These are phyloP conservation scores for Bostrychus sinensis DNA, from an alignment of 2,113 vertebrate genomes.

Conservation along the genomic window DNA sequence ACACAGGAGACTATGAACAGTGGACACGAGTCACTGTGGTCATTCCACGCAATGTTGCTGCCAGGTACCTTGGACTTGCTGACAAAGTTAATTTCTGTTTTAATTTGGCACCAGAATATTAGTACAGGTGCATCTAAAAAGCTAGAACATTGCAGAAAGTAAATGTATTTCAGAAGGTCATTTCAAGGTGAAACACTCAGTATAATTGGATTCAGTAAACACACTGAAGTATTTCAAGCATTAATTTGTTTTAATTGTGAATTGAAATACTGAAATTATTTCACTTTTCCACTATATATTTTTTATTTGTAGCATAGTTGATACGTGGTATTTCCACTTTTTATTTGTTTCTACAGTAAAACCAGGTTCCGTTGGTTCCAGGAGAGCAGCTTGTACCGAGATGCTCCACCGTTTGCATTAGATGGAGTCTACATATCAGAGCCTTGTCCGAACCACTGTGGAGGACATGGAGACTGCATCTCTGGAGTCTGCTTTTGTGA, in stretches of 20 bases:
- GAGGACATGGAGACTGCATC: constrained; percentile 93
- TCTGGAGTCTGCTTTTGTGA: constrained; percentile 98
- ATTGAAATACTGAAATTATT: too few species aligned
- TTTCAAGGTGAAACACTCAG: too few species aligned
- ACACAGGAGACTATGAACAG: constrained; percentile 91
- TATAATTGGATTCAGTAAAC: too few species aligned
- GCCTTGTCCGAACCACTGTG: constrained; percentile 94
- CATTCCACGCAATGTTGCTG: constrained; percentile 88
- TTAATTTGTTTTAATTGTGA: too few species aligned
- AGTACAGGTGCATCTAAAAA: too few species aligned
- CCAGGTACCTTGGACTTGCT: constrained; percentile 82
- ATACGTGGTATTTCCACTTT: background rate
- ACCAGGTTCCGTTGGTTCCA: constrained; percentile 98
- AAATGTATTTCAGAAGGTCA: too few species aligned
- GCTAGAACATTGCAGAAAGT: too few species aligned
- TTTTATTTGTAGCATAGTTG: too few species aligned
- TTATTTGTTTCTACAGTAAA: constrained; percentile 82
- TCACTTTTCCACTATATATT: too few species aligned
- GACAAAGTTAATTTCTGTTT: too few species aligned
- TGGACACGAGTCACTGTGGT: constrained; percentile 95
- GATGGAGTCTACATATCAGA: constrained; percentile 97
- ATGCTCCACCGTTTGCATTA: constrained; percentile 88
- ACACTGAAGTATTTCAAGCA: too few species aligned
- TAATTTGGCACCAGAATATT: too few species aligned
- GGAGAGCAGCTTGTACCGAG: constrained; percentile 90